Evolutionary conservation across 1,140 invertebrate species (phyloP).

Genomic region (Mamestra configurata): DNA sequence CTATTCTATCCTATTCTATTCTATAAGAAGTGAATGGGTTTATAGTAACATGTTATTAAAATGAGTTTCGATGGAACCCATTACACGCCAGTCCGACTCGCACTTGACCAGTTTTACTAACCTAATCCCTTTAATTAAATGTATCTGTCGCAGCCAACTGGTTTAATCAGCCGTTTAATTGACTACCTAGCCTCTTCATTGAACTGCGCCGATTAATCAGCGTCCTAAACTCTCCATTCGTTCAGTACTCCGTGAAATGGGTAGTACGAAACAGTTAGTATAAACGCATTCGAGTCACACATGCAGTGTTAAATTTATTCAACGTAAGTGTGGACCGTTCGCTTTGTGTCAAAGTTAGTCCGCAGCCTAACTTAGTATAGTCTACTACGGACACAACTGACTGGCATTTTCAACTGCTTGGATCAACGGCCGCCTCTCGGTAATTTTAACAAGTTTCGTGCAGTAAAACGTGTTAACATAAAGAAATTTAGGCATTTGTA

Average conservation of each 20-base stretch:
- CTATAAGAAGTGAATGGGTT: no score
- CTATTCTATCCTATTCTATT: no score
- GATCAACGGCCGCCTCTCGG: constrained; percentile 1
- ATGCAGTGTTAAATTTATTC: constrained; percentile 52
- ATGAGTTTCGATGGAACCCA: no score
- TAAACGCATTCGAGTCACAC: constrained; percentile 50
- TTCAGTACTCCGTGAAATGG: neutral
- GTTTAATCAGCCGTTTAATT: no score
- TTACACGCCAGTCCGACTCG: no score
- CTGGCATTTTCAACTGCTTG: constrained; percentile 41
- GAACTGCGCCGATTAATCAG: no score
- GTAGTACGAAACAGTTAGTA: constrained; percentile 20
- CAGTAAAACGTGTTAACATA: neutral
- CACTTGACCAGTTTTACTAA: no score
- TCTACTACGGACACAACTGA: constrained; percentile 30
- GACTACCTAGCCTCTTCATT: no score
- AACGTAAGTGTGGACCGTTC: constrained; percentile 40
- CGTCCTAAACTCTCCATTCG: constrained; percentile 1
- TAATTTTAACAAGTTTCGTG: neutral
- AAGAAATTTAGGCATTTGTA: no score
- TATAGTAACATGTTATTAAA: no score
- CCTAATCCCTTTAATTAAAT: no score
- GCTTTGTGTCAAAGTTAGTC: constrained; percentile 50
- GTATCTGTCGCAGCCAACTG: no score
- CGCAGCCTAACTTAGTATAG: constrained; percentile 19